A percentile compares a stretch with the other conserved stretches of the same genome.
These are phyloP conservation scores for Beroe ovata DNA, from an alignment of 37 sponge, comb jelly and placozoan species.

Conservation along the genomic window DNA sequence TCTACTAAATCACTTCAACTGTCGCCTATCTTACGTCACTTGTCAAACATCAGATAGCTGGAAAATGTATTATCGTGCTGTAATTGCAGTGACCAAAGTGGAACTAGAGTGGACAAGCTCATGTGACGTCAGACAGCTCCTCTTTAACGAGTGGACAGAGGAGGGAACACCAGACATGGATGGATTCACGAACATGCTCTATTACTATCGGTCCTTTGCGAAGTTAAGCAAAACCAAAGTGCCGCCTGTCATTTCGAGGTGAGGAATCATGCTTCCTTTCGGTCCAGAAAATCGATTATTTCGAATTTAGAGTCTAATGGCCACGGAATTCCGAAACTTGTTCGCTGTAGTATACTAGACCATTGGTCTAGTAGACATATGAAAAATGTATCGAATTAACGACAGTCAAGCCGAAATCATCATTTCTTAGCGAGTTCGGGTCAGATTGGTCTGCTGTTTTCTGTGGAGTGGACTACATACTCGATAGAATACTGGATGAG, in stretches of 20 bases:
- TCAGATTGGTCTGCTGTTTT: slow-evolving; percentile 61
- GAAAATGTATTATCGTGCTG: too few relatives aligned
- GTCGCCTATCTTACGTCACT: too few relatives aligned
- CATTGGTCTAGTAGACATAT: too few relatives aligned
- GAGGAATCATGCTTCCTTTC: too few relatives aligned
- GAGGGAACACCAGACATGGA: slow-evolving; percentile 7
- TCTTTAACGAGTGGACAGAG: neutral
- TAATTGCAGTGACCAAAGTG: neutral
- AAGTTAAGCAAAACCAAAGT: slow-evolving; percentile 14
- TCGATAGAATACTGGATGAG: neutral
- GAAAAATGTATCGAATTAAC: too few relatives aligned
- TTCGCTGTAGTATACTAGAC: too few relatives aligned
- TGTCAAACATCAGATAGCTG: too few relatives aligned
- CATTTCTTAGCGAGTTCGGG: slow-evolving; percentile 17
- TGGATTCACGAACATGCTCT: slow-evolving; percentile 4
- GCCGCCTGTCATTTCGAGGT: slow-evolving; percentile 4
- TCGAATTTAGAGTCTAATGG: neutral
- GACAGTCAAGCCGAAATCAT: too few relatives aligned
- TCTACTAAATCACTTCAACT: too few relatives aligned
- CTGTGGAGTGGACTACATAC: neutral
- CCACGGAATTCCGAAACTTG: too few relatives aligned
- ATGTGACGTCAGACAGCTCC: neutral
- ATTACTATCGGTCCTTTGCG: neutral
- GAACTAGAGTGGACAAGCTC: neutral
- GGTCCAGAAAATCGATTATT: neutral